Conservation (phyloP, 53 echinoderm and acorn worm genomes). For the Arbacia lixula region DNA sequence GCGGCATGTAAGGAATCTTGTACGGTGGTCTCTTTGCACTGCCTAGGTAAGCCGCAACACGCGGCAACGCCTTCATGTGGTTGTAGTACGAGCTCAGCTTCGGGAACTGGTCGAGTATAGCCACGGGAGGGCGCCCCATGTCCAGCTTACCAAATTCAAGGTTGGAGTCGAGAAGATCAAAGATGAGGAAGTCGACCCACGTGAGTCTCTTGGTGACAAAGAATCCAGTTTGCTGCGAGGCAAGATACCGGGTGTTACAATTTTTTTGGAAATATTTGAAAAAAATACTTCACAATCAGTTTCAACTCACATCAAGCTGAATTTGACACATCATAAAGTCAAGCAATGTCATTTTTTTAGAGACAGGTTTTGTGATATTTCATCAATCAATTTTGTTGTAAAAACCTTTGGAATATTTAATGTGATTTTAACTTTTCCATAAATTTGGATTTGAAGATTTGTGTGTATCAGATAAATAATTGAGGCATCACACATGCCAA, state of each 20-base stretch:
- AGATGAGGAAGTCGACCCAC: constrained; percentile 96
- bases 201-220: constrained; percentile 81
- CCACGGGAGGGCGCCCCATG: constrained; percentile 80
- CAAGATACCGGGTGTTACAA: neutral
- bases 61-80: constrained; percentile 68
- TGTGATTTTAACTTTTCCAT: too few species aligned
- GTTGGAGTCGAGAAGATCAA: constrained; percentile 75
- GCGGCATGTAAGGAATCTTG: constrained; percentile 67
- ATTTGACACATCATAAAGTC: too few species aligned
- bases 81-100: constrained; percentile 93
- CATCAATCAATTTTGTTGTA: too few species aligned
- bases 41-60: constrained; percentile 68
- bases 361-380: too few species aligned
- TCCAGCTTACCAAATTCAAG: constrained; percentile 81
- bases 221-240: constrained; percentile 67
- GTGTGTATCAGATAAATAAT: too few species aligned
- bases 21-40: constrained; percentile 71
- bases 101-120: constrained; percentile 74
- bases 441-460: too few species aligned
- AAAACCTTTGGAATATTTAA: too few species aligned
- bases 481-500: too few species aligned
- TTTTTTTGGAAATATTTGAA: neutral
- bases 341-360: too few species aligned
- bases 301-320: too few species aligned
- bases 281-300: too few species aligned